These are phyloP conservation scores for Peribatodes rhomboidaria DNA, from an alignment of 2,888 invertebrate species.

Conservation along the genomic window DNA sequence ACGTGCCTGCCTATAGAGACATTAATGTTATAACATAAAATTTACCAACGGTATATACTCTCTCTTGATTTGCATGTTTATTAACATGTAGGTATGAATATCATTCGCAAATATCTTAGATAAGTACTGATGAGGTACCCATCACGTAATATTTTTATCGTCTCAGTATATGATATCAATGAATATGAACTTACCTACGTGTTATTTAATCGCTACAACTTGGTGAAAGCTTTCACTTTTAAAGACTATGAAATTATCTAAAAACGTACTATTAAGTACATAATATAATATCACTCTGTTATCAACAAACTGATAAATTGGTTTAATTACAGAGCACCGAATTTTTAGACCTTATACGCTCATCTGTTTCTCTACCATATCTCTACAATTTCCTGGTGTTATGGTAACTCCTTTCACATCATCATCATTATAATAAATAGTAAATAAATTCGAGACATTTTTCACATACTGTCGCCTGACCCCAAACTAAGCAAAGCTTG, in stretches of 20 bases:
- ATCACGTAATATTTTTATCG: constrained; percentile 45
- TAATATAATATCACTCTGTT: background rate
- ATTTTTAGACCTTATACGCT: too few relatives aligned
- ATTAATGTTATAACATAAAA: constrained; percentile 12
- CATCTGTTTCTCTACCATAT: too few relatives aligned
- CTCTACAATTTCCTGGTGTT: too few relatives aligned
- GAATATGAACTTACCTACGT: background rate
- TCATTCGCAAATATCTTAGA: constrained; percentile 39
- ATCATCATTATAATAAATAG: too few relatives aligned
- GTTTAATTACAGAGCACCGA: background rate
- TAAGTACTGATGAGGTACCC: constrained; percentile 8
- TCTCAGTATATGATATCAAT: constrained; percentile 13
- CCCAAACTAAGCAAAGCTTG: too few relatives aligned
- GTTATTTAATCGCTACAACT: constrained; percentile 14
- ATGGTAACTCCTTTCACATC: too few relatives aligned
- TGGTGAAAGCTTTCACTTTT: constrained; percentile 8
- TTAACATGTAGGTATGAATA: constrained; percentile 25
- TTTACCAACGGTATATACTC: constrained; percentile 36
- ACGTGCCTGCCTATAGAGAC: constrained; percentile 2
- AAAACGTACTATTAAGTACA: background rate
- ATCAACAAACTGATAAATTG: too few relatives aligned
- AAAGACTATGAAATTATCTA: background rate
- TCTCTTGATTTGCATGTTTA: constrained; percentile 50
- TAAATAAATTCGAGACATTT: too few relatives aligned
- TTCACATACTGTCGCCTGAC: too few relatives aligned